Evolutionary conservation across 2,888 invertebrate species (phyloP).

Genomic region (Nemoura dubitans): DNA sequence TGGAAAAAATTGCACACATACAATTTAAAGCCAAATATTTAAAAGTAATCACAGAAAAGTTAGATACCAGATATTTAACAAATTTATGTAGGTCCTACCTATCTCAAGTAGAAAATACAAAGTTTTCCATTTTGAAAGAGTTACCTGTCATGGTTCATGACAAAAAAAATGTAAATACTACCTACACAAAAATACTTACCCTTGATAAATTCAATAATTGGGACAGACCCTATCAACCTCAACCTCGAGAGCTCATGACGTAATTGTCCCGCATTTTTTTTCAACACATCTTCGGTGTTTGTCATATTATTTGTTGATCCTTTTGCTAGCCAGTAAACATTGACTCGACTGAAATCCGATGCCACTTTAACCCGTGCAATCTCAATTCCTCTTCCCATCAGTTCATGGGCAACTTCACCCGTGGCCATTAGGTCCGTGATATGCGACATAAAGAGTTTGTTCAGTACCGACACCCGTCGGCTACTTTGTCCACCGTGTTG

Average conservation of each 20-base stretch:
- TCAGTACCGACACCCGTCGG: constrained; percentile 72
- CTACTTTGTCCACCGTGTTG: neutral
- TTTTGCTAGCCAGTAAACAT: constrained; percentile 73
- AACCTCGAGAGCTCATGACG: constrained; percentile 78
- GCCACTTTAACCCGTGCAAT: constrained; percentile 75
- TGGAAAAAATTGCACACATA: constrained; percentile 56
- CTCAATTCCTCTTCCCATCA: constrained; percentile 75
- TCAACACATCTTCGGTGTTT: constrained; percentile 65
- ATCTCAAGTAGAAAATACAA: too few species aligned
- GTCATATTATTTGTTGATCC: constrained; percentile 60
- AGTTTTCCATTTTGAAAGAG: too few species aligned
- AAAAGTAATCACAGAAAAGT: too few species aligned
- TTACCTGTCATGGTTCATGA: too few species aligned
- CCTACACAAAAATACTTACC: constrained; percentile 58
- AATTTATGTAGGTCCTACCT: too few species aligned
- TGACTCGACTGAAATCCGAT: constrained; percentile 71
- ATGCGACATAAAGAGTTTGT: constrained; percentile 83
- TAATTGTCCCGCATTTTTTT: constrained; percentile 67
- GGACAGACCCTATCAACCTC: constrained; percentile 78
- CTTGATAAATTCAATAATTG: constrained; percentile 77
- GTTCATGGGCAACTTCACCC: constrained; percentile 69
- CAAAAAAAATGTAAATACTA: constrained; percentile 22
- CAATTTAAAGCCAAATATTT: constrained; percentile 10
- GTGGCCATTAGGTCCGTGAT: constrained; percentile 82
- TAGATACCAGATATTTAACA: too few species aligned